These are phyloP conservation scores for Lemur catta DNA, from an alignment of 2,797 vertebrate species.

Conservation along the genomic window DNA sequence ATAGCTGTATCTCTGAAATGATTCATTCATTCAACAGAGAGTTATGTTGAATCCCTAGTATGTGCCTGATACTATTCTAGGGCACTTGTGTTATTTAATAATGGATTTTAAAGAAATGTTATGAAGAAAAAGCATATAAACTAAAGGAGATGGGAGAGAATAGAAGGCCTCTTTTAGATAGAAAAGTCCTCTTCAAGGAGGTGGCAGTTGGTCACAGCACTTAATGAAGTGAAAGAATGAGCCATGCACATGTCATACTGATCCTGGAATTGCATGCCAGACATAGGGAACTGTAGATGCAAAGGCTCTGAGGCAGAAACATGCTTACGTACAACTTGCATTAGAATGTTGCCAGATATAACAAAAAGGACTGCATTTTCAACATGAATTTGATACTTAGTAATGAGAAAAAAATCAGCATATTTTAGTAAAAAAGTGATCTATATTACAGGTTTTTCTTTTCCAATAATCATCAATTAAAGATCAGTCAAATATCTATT, in stretches of 20 bases:
- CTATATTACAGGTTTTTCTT: not conserved
- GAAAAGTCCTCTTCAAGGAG: not conserved
- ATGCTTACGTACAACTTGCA: not conserved
- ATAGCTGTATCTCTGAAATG: not conserved
- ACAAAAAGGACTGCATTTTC: not conserved
- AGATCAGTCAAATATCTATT: not conserved
- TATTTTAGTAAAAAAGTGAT: not conserved
- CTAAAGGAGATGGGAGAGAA: not conserved
- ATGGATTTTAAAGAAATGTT: not conserved
- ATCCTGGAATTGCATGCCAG: not conserved
- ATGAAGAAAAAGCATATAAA: not conserved
- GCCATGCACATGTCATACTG: not conserved
- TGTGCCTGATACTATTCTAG: not conserved
- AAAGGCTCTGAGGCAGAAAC: not conserved
- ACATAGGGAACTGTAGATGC: not conserved
- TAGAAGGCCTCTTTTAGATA: not conserved
- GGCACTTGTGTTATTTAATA: not conserved
- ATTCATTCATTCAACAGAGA: conserved; percentile 9
- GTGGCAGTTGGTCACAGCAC: not conserved
- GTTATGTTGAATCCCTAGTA: not conserved
- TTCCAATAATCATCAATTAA: not conserved
- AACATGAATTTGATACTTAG: not conserved
- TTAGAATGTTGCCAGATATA: not conserved
- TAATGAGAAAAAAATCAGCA: not conserved
- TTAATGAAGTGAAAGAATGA: not conserved